Percentiles rank a stretch among this genome's conserved stretches.
Conservation (phyloP, 2,113 vertebrate genomes). For the Chroicocephalus ridibundus region DNA sequence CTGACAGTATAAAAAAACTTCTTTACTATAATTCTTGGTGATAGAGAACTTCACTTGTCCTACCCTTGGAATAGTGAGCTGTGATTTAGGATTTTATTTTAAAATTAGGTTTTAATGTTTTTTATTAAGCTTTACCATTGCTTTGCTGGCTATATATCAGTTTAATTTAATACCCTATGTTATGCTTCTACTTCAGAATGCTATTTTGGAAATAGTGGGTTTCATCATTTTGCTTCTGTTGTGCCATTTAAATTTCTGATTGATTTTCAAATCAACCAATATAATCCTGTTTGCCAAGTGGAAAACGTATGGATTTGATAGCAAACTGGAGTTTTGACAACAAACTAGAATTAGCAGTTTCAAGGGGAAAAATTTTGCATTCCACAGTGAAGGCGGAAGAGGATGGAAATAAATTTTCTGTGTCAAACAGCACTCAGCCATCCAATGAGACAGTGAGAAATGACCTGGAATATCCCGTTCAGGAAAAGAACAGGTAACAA, state of each 20-base stretch:
- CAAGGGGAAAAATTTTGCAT: neutral
- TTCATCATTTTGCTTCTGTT: neutral
- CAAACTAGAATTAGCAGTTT: neutral
- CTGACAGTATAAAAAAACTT: neutral
- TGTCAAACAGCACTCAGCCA: neutral
- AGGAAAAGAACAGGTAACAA: neutral
- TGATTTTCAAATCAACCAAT: neutral
- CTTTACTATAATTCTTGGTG: neutral
- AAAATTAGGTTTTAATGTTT: neutral
- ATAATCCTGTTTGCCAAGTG: neutral
- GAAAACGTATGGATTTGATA: neutral
- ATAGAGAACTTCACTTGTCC: neutral
- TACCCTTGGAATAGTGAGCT: neutral
- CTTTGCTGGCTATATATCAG: neutral
- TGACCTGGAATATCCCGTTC: neutral
- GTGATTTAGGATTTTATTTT: neutral
- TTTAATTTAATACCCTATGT: neutral
- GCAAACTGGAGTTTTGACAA: neutral
- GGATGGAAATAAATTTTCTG: neutral
- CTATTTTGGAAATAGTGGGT: neutral
- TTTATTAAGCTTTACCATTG: neutral
- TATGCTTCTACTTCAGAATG: neutral
- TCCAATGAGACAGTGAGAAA: neutral
- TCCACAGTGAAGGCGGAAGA: neutral
- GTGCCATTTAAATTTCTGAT: neutral